Base-by-base conservation (phyloP, 2,113 vertebrate genomes). In the Scatophagus argus region DNA sequence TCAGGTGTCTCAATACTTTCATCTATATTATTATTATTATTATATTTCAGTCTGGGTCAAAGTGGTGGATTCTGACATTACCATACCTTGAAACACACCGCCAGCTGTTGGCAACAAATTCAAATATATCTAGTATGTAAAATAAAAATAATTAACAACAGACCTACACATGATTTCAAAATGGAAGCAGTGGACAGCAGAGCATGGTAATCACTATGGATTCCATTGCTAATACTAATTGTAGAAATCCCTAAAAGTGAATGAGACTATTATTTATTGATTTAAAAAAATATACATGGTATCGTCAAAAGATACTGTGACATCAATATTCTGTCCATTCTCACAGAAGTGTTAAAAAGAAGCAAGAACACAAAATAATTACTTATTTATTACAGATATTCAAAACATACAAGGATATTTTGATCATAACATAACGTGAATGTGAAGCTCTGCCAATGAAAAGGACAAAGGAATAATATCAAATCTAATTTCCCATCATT, bases 401-500 rank as follows among this genome's bases (percentile, higher is more conserved):
- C 38, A 62, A 31, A 63, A 43, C 47, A 32, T 5, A 34, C 13
- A 3, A 9, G 31, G 21, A 58, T 34, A 43, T 58, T 56, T 63
- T 39, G 51, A 79, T 60, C 55, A 55, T 29, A 38, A 41, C 54
- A 52, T 11, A 17, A n/a, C 16, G 21, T 31, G 32, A 78, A 51
- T 23, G 16, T 52, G 31, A 39, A 21, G 19, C 5, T 41, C 8
- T 62, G 25, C 54, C 36, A 38, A 17, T 59, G 17, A 39, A 71
- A 61, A 41, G 25, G 39, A 64, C 23, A 39, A 39, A 41, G 17
- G 44, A 47, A 74, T 51, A 52, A 46, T 19, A 66, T 72, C 16
- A 61, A 32, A 21, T 59, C 8, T 16, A 10, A 47, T 56, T 77
- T 51, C 16, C 25, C 32, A 55, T 52, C n/a, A 52, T 76, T 14